phyloP scores from a whole-genome alignment of 2,888 invertebrate species.

The Plagiodera versicolora region DNA sequence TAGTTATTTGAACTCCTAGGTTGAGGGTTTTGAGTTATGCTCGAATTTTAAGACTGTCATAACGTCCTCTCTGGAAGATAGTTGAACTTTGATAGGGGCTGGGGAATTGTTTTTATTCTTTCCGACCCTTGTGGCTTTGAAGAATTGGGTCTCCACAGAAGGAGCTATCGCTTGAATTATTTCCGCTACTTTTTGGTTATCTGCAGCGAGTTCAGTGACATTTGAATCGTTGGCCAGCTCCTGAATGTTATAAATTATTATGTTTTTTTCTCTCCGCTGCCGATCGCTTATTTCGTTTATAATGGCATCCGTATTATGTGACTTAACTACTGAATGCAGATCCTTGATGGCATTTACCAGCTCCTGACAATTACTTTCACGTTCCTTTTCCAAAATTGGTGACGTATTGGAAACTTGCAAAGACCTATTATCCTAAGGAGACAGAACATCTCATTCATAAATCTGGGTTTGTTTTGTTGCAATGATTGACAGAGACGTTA shows the following conservation, averaged over 20 bases:
- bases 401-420: background rate
- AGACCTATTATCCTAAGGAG: no score
- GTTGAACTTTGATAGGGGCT: slow-evolving; percentile 5
- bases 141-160: background rate
- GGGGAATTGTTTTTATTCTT: slow-evolving; percentile 1
- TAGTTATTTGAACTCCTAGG: slow-evolving; percentile 9
- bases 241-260: slow-evolving; percentile 9
- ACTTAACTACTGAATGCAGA: background rate
- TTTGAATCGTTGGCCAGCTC: background rate
- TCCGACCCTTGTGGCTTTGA: slow-evolving; percentile 4
- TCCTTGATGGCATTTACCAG: background rate
- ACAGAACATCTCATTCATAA: no score
- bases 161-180: slow-evolving; percentile 11
- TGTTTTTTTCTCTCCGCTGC: slow-evolving; percentile 6
- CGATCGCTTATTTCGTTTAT: slow-evolving; percentile 3
- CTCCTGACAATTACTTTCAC: slow-evolving; percentile 2
- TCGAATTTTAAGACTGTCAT: slow-evolving; percentile 5
- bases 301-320: slow-evolving; percentile 2
- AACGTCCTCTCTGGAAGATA: slow-evolving; percentile 6
- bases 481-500: no score
- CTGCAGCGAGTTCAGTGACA: background rate
- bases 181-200: slow-evolving; percentile 6
- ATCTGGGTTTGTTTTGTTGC: no score
- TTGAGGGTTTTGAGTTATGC: slow-evolving; percentile 9
- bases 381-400: background rate